These are phyloP conservation scores for Sphecodes monilicornis DNA, from an alignment of 2,888 invertebrate species.

Conservation along the genomic window DNA sequence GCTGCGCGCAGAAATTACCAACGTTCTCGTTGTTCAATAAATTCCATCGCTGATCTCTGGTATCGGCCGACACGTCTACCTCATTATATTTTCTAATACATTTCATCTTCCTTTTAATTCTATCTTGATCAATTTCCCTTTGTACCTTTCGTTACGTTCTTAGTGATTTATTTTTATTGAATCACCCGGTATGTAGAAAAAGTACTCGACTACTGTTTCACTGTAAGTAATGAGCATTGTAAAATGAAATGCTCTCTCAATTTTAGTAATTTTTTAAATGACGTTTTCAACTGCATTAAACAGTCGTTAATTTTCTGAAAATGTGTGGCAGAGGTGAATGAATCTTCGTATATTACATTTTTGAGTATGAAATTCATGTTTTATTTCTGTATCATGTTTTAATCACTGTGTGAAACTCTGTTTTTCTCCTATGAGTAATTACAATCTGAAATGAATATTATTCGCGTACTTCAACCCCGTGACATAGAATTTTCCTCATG, in stretches of 20 bases:
- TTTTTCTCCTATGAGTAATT: background rate
- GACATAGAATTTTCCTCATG: background rate
- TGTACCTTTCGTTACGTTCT: background rate
- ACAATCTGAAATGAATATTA: background rate
- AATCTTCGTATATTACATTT: background rate
- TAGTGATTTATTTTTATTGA: background rate
- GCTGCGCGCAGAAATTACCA: conserved; percentile 8
- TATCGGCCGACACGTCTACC: background rate
- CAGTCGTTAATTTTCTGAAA: background rate
- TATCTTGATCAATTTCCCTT: background rate
- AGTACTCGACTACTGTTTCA: background rate
- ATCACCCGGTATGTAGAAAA: background rate
- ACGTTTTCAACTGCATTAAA: background rate
- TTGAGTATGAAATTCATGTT: background rate
- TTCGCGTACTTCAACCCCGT: background rate
- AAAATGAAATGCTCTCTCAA: background rate
- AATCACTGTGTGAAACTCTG: background rate
- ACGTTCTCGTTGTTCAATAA: background rate
- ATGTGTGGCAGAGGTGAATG: background rate
- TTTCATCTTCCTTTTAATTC: background rate
- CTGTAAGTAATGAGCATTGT: background rate
- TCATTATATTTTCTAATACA: background rate
- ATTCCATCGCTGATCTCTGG: background rate
- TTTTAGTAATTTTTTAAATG: background rate
- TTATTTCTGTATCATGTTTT: background rate